Conservation (phyloP, 2,888 invertebrate species). For the Pelosia muscerda region DNA sequence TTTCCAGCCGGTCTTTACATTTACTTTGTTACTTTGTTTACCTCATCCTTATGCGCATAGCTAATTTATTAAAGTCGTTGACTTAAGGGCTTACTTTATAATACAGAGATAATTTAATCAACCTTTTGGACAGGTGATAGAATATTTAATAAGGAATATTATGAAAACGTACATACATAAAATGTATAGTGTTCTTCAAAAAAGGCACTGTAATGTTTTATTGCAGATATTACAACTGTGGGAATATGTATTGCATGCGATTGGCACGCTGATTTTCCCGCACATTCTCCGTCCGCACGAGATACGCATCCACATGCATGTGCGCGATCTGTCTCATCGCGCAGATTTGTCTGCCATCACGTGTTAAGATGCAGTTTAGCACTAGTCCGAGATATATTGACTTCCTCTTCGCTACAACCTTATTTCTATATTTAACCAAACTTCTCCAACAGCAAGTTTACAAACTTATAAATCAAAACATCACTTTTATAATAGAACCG, state of each 20-base stretch:
- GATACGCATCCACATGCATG: too few relatives aligned
- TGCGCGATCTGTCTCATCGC: too few relatives aligned
- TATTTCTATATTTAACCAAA: slow-evolving; percentile 36
- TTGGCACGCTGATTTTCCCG: too few relatives aligned
- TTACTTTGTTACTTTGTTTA: slow-evolving; percentile 61
- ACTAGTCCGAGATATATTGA: too few relatives aligned
- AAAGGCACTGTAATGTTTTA: too few relatives aligned
- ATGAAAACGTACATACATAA: background rate
- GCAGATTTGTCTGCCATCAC: too few relatives aligned
- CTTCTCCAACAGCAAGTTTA: slow-evolving; percentile 32
- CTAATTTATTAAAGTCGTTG: slow-evolving; percentile 61
- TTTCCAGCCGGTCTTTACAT: slow-evolving; percentile 55
- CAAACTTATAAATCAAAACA: slow-evolving; percentile 40
- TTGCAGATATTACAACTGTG: too few relatives aligned
- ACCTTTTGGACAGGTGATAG: slow-evolving; percentile 37
- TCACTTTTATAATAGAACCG: slow-evolving; percentile 44
- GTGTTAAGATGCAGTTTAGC: too few relatives aligned
- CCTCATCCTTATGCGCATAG: slow-evolving; percentile 66
- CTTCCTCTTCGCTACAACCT: slow-evolving; percentile 10
- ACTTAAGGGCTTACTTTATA: slow-evolving; percentile 51
- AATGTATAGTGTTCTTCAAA: background rate
- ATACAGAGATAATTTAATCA: slow-evolving; percentile 44
- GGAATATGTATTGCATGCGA: too few relatives aligned
- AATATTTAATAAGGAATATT: background rate
- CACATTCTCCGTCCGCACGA: too few relatives aligned